Evolutionary conservation across 2,888 invertebrate genomes (phyloP), one percentile per base, ranked within the genome.

Genomic region (Hypena proboscidalis): DNA sequence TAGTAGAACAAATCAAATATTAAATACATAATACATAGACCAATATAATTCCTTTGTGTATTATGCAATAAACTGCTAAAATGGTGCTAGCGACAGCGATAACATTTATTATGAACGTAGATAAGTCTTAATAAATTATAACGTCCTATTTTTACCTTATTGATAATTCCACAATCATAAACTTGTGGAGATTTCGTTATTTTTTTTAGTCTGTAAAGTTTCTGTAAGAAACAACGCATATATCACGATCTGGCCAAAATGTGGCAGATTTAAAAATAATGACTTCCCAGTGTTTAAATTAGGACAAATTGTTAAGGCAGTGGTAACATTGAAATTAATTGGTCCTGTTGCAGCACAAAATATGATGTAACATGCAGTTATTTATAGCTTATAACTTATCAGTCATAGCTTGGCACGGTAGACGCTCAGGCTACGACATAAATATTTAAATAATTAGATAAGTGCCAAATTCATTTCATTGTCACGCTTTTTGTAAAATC

Each of bases 391-490:
- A 33, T 27, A 41, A 41, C 33, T 40, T 39, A 41, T 50, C 37
- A 50, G 38, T 42, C 31, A 38, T 53, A 46, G 58, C 59, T 50
- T 64, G 43, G 39, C 54, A 54, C 46, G 34, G 36, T 50, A 53
- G 58, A 50, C 54, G 44, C 48, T 46, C 29, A 46, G 42, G 51
- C 52, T 55, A 34, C 22, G 13, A 25, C 10, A n/a, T 29, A 56
- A 56, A 43, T 48, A 56, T 52, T 62, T 64, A 63, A 64, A 56
- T 63, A 53, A 61, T 61, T 72, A 70, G 64, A 56, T 68, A 72
- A 77, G 79, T 80, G 79, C 79, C 79, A 80, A 80, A 80, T 66
- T 74, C 59, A 74, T 74, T 65, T 71, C 66, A 73, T 70, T 52
- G 47, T 64, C 51, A 62, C 64, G 64, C 66, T 60, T 60, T 52